Evolutionary conservation across 2,888 invertebrate species (phyloP).

Genomic region (Brenthis hecate): DNA sequence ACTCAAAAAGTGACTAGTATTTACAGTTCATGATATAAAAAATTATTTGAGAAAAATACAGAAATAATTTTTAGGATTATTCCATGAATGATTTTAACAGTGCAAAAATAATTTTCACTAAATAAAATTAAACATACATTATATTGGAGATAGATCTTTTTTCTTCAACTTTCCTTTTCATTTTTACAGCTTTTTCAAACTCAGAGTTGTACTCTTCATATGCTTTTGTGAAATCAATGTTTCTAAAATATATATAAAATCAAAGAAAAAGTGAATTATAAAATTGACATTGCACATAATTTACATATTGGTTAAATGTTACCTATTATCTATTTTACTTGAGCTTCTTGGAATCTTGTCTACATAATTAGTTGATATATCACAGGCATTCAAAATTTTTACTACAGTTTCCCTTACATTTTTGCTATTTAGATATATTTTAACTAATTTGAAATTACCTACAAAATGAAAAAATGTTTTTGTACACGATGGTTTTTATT

Average conservation of each 20-base stretch:
- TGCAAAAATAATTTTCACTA: slow-evolving; percentile 17
- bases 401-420: slow-evolving; percentile 88
- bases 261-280: not conserved
- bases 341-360: slow-evolving; percentile 84
- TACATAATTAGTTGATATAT: slow-evolving; percentile 93
- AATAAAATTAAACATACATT: slow-evolving; percentile 55
- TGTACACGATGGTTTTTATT: not conserved
- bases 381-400: slow-evolving; percentile 89
- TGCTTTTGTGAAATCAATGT: slow-evolving; percentile 56
- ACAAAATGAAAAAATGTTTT: slow-evolving; percentile 47
- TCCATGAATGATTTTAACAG: not conserved
- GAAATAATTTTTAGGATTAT: too few relatives aligned
- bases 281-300: not conserved
- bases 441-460: slow-evolving; percentile 88
- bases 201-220: slow-evolving; percentile 64
- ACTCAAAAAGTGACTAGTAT: not conserved
- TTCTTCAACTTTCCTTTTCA: slow-evolving; percentile 68
- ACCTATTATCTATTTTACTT: slow-evolving; percentile 56
- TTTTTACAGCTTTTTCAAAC: slow-evolving; percentile 62
- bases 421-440: slow-evolving; percentile 86
- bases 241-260: slow-evolving; percentile 45
- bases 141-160: slow-evolving; percentile 64
- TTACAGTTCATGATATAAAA: too few relatives aligned
- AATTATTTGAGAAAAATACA: too few relatives aligned
- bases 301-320: slow-evolving; percentile 31